phyloP scores from a whole-genome alignment of 2,113 vertebrate species.

The Micromys minutus region DNA sequence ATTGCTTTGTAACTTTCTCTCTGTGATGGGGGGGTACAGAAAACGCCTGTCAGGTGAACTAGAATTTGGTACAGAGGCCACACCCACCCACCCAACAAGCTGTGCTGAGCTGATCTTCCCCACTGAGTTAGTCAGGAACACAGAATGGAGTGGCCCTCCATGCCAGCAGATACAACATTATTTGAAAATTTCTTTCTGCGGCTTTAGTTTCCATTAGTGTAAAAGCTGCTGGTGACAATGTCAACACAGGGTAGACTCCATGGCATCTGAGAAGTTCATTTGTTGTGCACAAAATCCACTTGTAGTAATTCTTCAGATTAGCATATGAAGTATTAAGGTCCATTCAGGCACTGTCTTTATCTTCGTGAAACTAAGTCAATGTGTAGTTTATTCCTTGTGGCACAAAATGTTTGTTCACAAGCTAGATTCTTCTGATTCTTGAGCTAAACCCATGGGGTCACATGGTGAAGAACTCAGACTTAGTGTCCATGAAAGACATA shows the following conservation, averaged over 20 bases:
- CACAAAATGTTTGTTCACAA: background rate
- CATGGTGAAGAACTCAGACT: background rate
- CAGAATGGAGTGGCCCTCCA: background rate
- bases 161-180: background rate
- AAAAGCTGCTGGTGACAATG: background rate
- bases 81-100: background rate
- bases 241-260: background rate
- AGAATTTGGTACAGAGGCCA: background rate
- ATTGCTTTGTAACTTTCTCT: background rate
- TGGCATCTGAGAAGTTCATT: background rate
- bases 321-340: background rate
- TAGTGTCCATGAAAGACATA: background rate
- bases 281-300: background rate
- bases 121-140: background rate
- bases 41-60: background rate
- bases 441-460: background rate
- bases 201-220: background rate
- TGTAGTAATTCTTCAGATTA: background rate
- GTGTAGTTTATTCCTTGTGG: background rate
- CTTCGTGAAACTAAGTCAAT: background rate
- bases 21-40: background rate
- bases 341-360: background rate
- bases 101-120: background rate
- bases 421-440: background rate
- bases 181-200: background rate